Percentiles rank a stretch among this genome's conserved stretches.
Evolutionary conservation across 2,797 vertebrate species (phyloP).

Genomic region (Spinus pinus): DNA sequence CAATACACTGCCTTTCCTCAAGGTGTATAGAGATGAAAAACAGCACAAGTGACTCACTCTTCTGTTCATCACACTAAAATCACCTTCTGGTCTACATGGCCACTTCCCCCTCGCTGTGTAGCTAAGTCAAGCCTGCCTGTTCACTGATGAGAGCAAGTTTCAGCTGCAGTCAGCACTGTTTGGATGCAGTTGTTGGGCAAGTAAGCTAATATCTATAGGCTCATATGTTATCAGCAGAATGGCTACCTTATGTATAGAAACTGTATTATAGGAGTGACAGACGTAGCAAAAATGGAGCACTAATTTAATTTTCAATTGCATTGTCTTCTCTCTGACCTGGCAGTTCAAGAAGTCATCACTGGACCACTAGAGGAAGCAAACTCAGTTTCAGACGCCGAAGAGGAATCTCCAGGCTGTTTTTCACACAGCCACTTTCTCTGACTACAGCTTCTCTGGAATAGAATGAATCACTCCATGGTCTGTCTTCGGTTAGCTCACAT

Average conservation of each 20-base stretch:
- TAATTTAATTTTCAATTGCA: neutral
- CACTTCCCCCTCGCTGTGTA: neutral
- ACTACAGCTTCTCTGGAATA: neutral
- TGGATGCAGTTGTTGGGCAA: neutral
- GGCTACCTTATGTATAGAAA: neutral
- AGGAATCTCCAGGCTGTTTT: neutral
- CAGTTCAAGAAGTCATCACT: neutral
- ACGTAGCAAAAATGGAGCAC: neutral
- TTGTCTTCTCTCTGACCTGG: neutral
- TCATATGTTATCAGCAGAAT: neutral
- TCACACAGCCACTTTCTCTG: neutral
- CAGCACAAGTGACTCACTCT: neutral
- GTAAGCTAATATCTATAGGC: neutral
- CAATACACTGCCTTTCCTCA: neutral
- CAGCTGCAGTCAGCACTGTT: neutral
- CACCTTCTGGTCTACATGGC: neutral
- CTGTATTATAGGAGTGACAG: neutral
- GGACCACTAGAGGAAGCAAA: neutral
- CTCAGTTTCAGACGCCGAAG: neutral
- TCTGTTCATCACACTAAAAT: neutral
- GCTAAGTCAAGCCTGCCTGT: neutral
- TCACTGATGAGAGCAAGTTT: neutral
- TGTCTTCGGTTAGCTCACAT: constrained; percentile 41
- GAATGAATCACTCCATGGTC: neutral
- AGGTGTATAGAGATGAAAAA: neutral